These are phyloP conservation scores for Myotis davidii DNA, from an alignment of 2,113 vertebrate species.

Conservation along the genomic window DNA sequence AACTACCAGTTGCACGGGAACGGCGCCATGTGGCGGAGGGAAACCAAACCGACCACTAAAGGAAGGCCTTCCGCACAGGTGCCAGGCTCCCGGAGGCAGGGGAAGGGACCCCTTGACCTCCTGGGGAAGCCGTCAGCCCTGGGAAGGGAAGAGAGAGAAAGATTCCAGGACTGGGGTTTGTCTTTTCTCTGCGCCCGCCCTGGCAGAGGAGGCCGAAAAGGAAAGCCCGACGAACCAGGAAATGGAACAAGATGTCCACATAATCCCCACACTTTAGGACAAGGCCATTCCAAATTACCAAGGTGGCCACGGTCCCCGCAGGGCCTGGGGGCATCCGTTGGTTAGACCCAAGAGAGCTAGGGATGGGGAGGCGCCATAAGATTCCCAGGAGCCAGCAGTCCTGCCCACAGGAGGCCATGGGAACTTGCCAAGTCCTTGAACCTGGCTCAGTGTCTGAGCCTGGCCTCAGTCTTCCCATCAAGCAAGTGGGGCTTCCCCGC, in stretches of 20 bases:
- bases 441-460: neutral
- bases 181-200: neutral
- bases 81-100: neutral
- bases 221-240: neutral
- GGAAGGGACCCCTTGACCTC: fast-evolving
- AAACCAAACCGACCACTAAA: neutral
- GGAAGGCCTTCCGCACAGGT: neutral
- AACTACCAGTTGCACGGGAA: neutral
- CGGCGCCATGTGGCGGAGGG: neutral
- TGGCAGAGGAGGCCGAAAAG: neutral
- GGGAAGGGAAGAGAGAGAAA: neutral
- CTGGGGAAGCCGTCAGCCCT: neutral
- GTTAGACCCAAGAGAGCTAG: neutral
- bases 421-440: neutral
- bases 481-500: neutral
- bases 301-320: neutral
- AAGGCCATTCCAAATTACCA: neutral
- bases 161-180: neutral
- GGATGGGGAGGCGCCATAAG: neutral
- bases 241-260: neutral
- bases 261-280: neutral
- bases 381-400: neutral
- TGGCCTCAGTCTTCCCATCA: neutral
- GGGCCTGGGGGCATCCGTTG: too few species aligned
- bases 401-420: neutral